Conservation (phyloP, 2,888 invertebrate species). For the Meteorus cinctellus region DNA sequence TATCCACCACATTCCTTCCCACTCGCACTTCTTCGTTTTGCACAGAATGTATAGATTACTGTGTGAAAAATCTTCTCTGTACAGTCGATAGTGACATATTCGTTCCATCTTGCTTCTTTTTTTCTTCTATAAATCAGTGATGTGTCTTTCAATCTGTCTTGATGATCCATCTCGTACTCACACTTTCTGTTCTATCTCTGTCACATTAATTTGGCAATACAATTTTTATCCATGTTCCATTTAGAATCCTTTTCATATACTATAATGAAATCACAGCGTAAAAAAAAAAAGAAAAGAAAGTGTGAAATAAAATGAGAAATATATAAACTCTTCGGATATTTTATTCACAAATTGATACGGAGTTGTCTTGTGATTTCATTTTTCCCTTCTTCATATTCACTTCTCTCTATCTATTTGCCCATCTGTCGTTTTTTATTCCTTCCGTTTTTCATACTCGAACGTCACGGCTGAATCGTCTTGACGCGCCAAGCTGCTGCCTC, state of each 20-base stretch:
- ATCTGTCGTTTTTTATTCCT: neutral
- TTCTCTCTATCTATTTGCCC: neutral
- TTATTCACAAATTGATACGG: neutral
- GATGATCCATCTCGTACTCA: too few relatives aligned
- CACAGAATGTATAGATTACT: neutral
- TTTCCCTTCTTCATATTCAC: neutral
- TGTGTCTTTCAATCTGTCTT: neutral
- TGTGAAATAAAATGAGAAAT: neutral
- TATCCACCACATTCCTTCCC: neutral
- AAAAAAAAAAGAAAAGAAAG: neutral
- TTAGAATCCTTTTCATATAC: too few relatives aligned
- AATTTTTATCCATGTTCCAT: too few relatives aligned
- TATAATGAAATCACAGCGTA: too few relatives aligned
- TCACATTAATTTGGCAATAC: too few relatives aligned
- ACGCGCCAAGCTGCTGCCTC: constrained; percentile 22
- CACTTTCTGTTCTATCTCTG: too few relatives aligned
- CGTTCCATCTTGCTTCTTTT: neutral
- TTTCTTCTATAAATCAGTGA: neutral
- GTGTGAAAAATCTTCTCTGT: neutral
- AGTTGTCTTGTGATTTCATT: neutral
- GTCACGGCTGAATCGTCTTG: constrained; percentile 1
- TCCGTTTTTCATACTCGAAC: constrained; percentile 17
- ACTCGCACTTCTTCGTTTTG: neutral
- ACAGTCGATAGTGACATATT: neutral
- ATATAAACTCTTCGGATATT: neutral